Evolutionary conservation across 2,797 vertebrate genomes (phyloP), one percentile per base, ranked within the genome.

Genomic region (Lepilemur ruficaudatus): DNA sequence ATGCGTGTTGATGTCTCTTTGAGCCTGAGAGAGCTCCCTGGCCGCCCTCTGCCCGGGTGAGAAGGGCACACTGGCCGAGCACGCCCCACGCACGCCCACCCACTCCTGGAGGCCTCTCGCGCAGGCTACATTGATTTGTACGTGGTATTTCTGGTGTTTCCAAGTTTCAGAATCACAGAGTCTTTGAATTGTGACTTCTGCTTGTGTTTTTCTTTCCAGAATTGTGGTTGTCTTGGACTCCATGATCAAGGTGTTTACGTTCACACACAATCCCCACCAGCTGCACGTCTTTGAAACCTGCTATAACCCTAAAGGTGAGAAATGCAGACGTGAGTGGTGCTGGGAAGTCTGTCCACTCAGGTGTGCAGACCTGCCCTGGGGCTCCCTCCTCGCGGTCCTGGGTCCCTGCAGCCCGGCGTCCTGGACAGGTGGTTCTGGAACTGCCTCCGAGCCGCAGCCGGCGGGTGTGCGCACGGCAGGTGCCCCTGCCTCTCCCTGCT

Each of bases 201-300:
- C 82, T 61, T 65, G 15, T 43, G 15, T 96, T 46, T 96, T 93
- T 78, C 97, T 61, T 98, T 98, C 92, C 98, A 99, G 99, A 98
- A 99, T 99, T 87, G 99, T 99, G 96, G 99, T 99, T 55, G 99
- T 99, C 93, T 97, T 99, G 98, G 99, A 99, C 97, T 99, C 99
- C 0, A 99, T 99, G 99, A 99, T 99, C 96, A 99, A 99, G 98
- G 99, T 99, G 93, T 99, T 99, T 98, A 99, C 99, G 0, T 99
- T 99, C 96, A 99, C 99, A 67, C 99, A 99, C 98, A 99, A 99
- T 96, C 99, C 99, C 79, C 99, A 99, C 97, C 99, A 99, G 98
- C 92, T 99, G 97, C 99, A 99, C 9, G 99, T 99, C 97, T 99
- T 99, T 96, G 99, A 99, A 98, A 99, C 99, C 95, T 99, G 99